These are phyloP conservation scores for Drosophila nigrodunni DNA, from an alignment of 1,140 invertebrate genomes.

Conservation along the genomic window DNA sequence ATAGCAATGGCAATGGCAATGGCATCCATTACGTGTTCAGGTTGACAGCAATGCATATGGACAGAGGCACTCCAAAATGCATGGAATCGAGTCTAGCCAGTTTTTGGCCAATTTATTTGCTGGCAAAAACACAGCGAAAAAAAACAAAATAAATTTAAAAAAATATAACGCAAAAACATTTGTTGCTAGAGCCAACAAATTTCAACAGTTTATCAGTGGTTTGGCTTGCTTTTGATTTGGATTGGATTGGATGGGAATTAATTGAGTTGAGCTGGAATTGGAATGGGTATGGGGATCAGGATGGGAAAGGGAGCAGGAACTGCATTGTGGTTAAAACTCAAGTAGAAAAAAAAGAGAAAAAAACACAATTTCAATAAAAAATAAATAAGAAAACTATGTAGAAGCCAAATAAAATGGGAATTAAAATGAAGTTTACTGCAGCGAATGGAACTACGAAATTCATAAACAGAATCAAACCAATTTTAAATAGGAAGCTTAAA, in stretches of 20 bases:
- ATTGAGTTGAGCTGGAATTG: not conserved
- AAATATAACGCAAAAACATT: conserved; percentile 20
- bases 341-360: not conserved
- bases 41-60: conserved; percentile 19
- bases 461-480: too few relatives aligned
- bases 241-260: not conserved
- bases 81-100: conserved; percentile 37
- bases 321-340: not conserved
- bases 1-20: conserved; percentile 9
- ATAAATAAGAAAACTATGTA: too few relatives aligned
- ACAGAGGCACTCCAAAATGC: conserved; percentile 8
- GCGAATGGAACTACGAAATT: too few relatives aligned
- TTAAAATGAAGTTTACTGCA: too few relatives aligned
- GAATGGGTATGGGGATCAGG: not conserved
- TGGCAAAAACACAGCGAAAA: not conserved
- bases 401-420: too few relatives aligned
- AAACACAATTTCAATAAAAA: too few relatives aligned
- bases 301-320: not conserved
- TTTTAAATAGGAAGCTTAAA: too few relatives aligned
- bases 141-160: not conserved
- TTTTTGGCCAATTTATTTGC: conserved; percentile 35
- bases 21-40: conserved; percentile 20
- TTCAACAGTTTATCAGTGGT: conserved; percentile 15
- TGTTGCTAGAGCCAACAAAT: conserved; percentile 38
- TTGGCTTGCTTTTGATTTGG: conserved; percentile 23